Evolutionary conservation across 37 sponge, comb jelly and placozoan species (phyloP).

Genomic region (Oscarella lobularis): DNA sequence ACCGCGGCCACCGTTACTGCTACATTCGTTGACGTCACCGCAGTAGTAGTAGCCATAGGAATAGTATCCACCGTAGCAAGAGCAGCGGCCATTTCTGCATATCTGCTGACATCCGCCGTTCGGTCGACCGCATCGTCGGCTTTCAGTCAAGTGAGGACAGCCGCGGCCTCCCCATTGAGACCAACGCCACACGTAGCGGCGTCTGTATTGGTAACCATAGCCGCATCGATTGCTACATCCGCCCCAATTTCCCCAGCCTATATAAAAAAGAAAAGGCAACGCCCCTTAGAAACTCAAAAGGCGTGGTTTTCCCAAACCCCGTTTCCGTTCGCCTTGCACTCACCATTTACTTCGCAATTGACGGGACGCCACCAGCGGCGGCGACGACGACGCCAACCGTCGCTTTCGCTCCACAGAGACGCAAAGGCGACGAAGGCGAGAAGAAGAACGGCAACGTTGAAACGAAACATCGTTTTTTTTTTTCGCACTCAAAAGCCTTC

Average conservation of each 20-base stretch:
- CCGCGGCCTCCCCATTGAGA: slow-evolving; percentile 1
- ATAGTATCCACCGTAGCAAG: slow-evolving; percentile 1
- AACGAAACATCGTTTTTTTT: too few relatives aligned
- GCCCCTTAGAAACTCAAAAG: too few relatives aligned
- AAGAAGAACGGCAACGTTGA: too few relatives aligned
- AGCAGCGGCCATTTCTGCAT: slow-evolving; percentile 2
- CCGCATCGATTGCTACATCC: neutral
- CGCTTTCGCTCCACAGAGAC: neutral
- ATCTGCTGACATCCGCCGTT: slow-evolving; percentile 7
- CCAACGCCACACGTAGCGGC: neutral
- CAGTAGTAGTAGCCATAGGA: neutral
- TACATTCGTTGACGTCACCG: slow-evolving; percentile 1
- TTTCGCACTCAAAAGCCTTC: too few relatives aligned
- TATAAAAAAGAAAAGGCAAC: too few relatives aligned
- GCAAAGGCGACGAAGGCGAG: neutral
- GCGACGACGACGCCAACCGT: neutral
- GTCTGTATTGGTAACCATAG: neutral
- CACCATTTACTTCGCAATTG: neutral
- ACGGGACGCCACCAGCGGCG: neutral
- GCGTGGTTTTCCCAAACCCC: too few relatives aligned
- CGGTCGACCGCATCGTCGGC: neutral
- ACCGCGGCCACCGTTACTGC: neutral
- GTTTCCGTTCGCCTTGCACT: too few relatives aligned
- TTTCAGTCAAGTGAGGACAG: neutral
- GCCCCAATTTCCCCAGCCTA: neutral